Conservation (phyloP, 64 coral and sea anemone species). For the Dendrophyllia cribrosa region DNA sequence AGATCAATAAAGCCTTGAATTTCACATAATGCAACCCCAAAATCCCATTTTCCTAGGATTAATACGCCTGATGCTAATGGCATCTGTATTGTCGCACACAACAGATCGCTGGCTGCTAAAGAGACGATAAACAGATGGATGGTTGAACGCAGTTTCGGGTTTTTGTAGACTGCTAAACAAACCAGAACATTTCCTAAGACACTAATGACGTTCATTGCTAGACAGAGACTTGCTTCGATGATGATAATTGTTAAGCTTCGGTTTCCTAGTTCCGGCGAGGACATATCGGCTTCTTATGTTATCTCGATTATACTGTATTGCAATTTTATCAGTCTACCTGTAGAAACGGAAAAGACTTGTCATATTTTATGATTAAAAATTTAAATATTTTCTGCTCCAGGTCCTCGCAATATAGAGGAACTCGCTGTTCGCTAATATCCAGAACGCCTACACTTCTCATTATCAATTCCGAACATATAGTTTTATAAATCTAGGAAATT, state of each 20-base stretch:
- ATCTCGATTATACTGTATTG: too few relatives aligned
- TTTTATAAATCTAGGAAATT: too few relatives aligned
- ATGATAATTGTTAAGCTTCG: neutral
- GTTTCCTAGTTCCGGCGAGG: neutral
- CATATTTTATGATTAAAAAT: too few relatives aligned
- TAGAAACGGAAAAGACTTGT: too few relatives aligned
- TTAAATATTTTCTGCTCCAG: too few relatives aligned
- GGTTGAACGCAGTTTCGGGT: slow-evolving; percentile 6
- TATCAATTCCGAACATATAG: too few relatives aligned
- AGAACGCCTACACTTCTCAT: too few relatives aligned
- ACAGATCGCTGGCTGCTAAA: slow-evolving; percentile 24
- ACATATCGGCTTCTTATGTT: too few relatives aligned
- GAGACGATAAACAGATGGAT: slow-evolving; percentile 5
- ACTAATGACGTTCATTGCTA: slow-evolving; percentile 14
- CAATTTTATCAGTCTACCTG: too few relatives aligned
- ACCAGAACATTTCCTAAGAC: neutral
- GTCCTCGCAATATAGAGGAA: too few relatives aligned
- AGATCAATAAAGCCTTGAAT: slow-evolving; percentile 51
- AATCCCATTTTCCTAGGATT: slow-evolving; percentile 35
- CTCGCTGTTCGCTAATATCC: too few relatives aligned
- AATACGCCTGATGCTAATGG: neutral
- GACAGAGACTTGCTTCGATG: slow-evolving; percentile 4
- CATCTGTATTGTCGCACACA: slow-evolving; percentile 27
- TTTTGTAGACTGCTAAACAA: slow-evolving; percentile 15
- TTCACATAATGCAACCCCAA: slow-evolving; percentile 31